A percentile compares a stretch with the other conserved stretches of the same genome.
These are phyloP conservation scores for Anagyrus pseudococci DNA, from an alignment of 2,888 invertebrate genomes.

Conservation along the genomic window DNA sequence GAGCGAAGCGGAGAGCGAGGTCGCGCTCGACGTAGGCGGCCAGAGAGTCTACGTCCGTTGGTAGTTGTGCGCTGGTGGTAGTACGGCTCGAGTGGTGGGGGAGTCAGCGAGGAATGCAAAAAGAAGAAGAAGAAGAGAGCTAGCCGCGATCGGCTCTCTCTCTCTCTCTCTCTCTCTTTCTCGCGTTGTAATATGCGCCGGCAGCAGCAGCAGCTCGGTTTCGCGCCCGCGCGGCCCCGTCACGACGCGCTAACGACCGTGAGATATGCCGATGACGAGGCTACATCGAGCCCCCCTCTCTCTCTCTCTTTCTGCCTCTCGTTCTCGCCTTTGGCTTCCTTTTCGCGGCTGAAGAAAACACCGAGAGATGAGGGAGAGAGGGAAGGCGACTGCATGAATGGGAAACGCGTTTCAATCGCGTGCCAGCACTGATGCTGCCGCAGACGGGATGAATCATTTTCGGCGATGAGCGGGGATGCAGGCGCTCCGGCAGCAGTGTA, in stretches of 20 bases:
- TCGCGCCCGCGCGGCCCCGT: slow-evolving; percentile 44
- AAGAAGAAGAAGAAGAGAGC: slow-evolving; percentile 35
- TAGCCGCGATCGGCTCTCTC: slow-evolving; percentile 37
- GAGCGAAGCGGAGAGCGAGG: slow-evolving; percentile 15
- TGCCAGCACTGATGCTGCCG: not conserved
- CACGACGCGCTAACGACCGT: slow-evolving; percentile 52
- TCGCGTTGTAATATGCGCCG: not conserved
- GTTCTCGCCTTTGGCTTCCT: not conserved
- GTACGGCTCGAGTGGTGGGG: too few relatives aligned
- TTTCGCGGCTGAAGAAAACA: not conserved
- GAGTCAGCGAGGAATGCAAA: too few relatives aligned
- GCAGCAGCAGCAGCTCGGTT: slow-evolving; percentile 31
- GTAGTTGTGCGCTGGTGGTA: too few relatives aligned
- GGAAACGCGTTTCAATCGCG: slow-evolving; percentile 18
- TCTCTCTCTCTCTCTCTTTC: slow-evolving; percentile 42
- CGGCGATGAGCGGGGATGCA: not conserved
- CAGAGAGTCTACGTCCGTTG: not conserved
- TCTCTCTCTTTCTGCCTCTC: not conserved
- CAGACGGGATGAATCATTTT: slow-evolving; percentile 7
- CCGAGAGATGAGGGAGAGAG: not conserved
- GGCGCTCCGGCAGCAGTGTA: too few relatives aligned
- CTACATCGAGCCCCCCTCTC: not conserved
- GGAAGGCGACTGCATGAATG: slow-evolving; percentile 11
- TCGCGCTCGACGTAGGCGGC: slow-evolving; percentile 22
- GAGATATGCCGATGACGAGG: slow-evolving; percentile 47